Evolutionary conservation across 37 sponge, comb jelly and placozoan genomes (phyloP).

Genomic region (Halichondria panicea): DNA sequence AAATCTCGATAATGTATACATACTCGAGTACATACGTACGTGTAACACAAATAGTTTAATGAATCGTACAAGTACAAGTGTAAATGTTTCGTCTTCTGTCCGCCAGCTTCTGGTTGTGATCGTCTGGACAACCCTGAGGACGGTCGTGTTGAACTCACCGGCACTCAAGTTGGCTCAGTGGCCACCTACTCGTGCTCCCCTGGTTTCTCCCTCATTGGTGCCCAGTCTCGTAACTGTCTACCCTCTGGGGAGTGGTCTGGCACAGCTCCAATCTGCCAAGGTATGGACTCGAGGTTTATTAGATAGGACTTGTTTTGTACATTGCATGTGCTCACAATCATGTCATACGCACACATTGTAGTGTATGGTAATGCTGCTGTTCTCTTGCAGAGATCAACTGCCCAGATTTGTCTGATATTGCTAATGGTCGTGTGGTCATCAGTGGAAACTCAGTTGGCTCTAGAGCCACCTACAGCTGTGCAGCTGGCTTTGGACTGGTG

Average conservation of each 20-base stretch:
- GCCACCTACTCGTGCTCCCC: constrained; percentile 45
- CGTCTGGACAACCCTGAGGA: constrained; percentile 13
- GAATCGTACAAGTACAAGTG: neutral
- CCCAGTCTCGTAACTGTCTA: constrained; percentile 20
- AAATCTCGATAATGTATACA: neutral
- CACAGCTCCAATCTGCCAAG: constrained; percentile 30
- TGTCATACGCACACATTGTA: neutral
- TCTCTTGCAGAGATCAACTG: neutral
- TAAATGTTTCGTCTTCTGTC: neutral
- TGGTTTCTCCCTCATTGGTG: constrained; percentile 43
- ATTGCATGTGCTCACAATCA: neutral
- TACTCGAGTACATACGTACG: neutral
- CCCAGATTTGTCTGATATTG: no score
- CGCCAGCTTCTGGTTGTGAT: constrained; percentile 36
- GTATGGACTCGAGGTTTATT: neutral
- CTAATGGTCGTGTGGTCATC: constrained; percentile 39
- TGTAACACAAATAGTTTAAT: no score
- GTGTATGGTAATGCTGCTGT: neutral
- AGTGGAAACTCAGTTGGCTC: constrained; percentile 32
- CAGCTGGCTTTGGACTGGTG: constrained; percentile 13
- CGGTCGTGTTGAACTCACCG: constrained; percentile 12
- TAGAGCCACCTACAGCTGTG: constrained; percentile 46
- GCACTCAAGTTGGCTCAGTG: constrained; percentile 2
- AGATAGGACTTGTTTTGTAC: no score
- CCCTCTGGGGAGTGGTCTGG: constrained; percentile 49